Conservation (phyloP, 2,113 vertebrate species). For the Plectropomus leopardus region DNA sequence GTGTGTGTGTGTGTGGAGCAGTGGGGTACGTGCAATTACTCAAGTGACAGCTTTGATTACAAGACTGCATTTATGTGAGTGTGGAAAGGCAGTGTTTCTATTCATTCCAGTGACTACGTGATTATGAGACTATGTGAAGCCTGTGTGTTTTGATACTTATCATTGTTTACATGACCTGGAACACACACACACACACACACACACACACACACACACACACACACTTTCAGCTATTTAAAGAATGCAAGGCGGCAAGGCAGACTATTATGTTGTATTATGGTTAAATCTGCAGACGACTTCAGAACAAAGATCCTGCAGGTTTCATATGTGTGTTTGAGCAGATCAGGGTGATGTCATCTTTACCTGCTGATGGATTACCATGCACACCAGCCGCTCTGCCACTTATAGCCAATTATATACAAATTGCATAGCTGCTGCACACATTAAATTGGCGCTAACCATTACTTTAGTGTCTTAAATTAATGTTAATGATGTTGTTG, state of each 20-base stretch:
- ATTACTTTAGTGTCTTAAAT: too few relatives aligned
- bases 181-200: constrained; percentile 33
- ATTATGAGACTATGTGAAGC: background rate
- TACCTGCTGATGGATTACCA: background rate
- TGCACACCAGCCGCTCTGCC: background rate
- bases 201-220: background rate
- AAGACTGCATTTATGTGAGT: background rate
- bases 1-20: constrained; percentile 1
- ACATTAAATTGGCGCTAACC: background rate
- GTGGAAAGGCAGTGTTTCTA: background rate
- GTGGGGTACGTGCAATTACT: constrained; percentile 20
- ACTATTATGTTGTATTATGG: background rate
- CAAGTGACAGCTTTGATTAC: constrained; percentile 40
- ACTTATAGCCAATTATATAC: background rate
- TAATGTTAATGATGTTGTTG: background rate
- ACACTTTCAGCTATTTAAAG: background rate
- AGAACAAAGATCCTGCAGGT: background rate
- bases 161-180: constrained; percentile 43
- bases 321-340: background rate
- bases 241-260: background rate
- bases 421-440: background rate
- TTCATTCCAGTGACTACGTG: constrained; percentile 1
- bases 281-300: background rate
- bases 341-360: background rate
- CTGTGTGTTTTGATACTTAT: constrained; percentile 17